A percentile compares a stretch with the other conserved stretches of the same genome.
Evolutionary conservation across 2,888 invertebrate genomes (phyloP).

Genomic region (Diploptera punctata): DNA sequence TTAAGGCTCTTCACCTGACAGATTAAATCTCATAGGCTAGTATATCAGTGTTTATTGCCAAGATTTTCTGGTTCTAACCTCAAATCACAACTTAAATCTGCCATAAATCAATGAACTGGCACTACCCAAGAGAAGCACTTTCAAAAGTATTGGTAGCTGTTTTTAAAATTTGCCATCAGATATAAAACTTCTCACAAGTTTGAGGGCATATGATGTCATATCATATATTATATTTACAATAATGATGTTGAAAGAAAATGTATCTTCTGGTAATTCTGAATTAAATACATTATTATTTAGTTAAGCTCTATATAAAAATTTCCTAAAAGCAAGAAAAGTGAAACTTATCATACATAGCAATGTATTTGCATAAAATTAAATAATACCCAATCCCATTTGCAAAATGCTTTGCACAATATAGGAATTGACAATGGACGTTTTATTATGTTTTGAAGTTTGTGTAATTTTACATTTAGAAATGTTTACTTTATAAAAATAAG

Average conservation of each 20-base stretch:
- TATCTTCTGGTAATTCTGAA: constrained; percentile 16
- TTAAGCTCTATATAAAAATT: neutral
- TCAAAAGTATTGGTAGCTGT: no score
- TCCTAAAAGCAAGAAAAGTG: constrained; percentile 2
- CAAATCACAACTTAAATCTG: no score
- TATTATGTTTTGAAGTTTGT: constrained; percentile 17
- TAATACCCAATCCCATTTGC: no score
- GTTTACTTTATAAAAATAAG: constrained; percentile 21
- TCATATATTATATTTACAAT: constrained; percentile 19
- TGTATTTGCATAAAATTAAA: constrained; percentile 16
- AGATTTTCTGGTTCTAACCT: no score
- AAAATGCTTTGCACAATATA: constrained; percentile 9
- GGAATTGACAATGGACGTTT: constrained; percentile 26
- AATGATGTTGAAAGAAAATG: constrained; percentile 5
- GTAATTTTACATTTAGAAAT: neutral
- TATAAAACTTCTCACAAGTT: no score
- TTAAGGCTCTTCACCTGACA: no score
- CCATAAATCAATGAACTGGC: no score
- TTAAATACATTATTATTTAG: constrained; percentile 12
- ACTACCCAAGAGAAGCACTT: no score
- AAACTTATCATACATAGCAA: neutral
- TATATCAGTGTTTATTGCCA: no score
- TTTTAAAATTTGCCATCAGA: no score
- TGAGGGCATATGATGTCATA: no score
- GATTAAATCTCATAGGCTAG: no score